Conservation (phyloP, 2,888 invertebrate genomes). For the Drosophila fulvimacula region DNA sequence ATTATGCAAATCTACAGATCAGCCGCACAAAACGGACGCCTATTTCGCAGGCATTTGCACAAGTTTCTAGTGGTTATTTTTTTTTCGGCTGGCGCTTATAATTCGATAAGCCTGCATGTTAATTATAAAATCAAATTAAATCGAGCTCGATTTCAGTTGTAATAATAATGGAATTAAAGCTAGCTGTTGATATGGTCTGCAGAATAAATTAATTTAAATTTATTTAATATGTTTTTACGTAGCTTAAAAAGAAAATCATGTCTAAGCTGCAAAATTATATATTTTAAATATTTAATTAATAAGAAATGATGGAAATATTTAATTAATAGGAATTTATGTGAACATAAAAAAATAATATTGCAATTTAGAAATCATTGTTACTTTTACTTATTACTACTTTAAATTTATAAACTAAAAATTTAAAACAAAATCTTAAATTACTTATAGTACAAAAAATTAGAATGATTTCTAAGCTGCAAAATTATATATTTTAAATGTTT, state of each 20-base stretch:
- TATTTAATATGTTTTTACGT: not conserved
- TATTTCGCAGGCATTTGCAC: conserved; percentile 9
- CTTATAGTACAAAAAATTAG: too few relatives aligned
- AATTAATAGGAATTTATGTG: too few relatives aligned
- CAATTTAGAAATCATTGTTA: too few relatives aligned
- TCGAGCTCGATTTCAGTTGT: not conserved
- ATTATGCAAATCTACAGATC: conserved; percentile 75
- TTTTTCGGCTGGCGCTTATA: not conserved
- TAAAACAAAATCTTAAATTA: too few relatives aligned
- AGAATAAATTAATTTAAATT: not conserved
- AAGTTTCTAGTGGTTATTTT: conserved; percentile 42
- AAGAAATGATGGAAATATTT: too few relatives aligned
- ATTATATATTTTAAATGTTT: too few relatives aligned
- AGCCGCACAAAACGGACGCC: conserved; percentile 39
- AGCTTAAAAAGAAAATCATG: not conserved
- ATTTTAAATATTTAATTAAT: too few relatives aligned
- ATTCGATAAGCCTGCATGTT: conserved; percentile 43
- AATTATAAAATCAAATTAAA: conserved; percentile 43
- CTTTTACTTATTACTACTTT: too few relatives aligned
- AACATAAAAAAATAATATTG: too few relatives aligned
- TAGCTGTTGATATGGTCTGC: not conserved
- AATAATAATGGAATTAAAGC: not conserved
- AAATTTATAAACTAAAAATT: too few relatives aligned
- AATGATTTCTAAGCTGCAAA: too few relatives aligned
- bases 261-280: too few relatives aligned